phyloP scores from a whole-genome alignment of 2,888 invertebrate species.

The Sarcophaga variegata region DNA sequence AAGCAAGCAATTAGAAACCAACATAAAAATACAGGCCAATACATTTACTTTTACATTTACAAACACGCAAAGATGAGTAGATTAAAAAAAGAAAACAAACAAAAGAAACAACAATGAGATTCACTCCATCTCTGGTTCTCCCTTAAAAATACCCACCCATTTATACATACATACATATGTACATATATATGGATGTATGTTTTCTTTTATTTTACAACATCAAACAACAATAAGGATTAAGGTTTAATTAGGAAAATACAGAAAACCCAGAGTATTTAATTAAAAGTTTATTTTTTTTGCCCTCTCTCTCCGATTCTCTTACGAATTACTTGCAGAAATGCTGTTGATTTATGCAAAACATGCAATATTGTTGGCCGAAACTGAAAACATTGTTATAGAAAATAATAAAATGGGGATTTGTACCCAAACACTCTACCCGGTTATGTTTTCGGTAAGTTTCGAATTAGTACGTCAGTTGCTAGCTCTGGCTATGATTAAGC shows the following conservation, averaged over 20 bases:
- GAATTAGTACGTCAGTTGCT: background rate
- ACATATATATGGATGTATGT: too few species aligned
- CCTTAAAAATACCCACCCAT: too few species aligned
- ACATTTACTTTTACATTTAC: background rate
- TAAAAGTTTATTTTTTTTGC: background rate
- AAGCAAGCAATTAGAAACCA: constrained; percentile 52
- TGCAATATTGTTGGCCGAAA: background rate
- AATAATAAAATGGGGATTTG: background rate
- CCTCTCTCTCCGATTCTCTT: background rate
- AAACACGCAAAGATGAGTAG: background rate
- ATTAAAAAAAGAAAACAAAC: background rate
- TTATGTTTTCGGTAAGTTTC: background rate
- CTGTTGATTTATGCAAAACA: background rate
- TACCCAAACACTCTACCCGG: too few species aligned
- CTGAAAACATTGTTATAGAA: background rate
- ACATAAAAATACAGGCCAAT: background rate
- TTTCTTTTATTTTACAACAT: too few species aligned
- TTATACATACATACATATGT: too few species aligned
- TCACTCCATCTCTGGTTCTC: too few species aligned
- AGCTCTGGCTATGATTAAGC: background rate
- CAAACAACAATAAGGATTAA: too few species aligned
- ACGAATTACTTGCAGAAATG: background rate
- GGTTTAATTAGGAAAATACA: too few species aligned
- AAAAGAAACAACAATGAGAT: too few species aligned
- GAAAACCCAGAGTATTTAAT: too few species aligned